A percentile compares a stretch with the other conserved stretches of the same genome.
phyloP scores from a whole-genome alignment of 2,113 vertebrate genomes.

The Maccullochella peelii region DNA sequence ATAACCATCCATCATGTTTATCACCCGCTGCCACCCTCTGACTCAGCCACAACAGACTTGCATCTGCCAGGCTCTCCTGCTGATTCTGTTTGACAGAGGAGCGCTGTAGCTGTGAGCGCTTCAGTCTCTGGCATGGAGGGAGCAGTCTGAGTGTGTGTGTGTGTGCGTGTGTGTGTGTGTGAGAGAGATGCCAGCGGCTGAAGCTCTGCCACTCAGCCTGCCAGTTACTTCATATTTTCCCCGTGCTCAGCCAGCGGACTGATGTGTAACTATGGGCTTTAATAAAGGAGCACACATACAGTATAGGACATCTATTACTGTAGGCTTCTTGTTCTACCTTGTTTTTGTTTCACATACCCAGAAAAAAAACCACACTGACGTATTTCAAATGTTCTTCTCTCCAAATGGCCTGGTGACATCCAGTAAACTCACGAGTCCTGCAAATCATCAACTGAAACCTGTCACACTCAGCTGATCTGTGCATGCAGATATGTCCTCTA shows the following conservation, averaged over 20 bases:
- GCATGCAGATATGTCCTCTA: conserved; percentile 29
- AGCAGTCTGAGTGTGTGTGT: conserved; percentile 19
- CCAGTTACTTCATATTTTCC: conserved; percentile 61
- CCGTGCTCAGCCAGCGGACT: conserved; percentile 9
- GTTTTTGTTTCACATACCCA: neutral
- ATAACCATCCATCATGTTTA: conserved; percentile 47
- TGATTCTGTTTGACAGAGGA: conserved; percentile 38
- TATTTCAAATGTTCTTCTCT: neutral
- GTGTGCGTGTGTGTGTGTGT: conserved; percentile 30
- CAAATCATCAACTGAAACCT: conserved; percentile 55
- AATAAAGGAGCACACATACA: conserved; percentile 15
- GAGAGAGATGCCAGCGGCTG: conserved; percentile 39
- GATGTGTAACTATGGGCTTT: conserved; percentile 40
- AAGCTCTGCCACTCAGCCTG: conserved; percentile 45
- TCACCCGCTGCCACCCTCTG: conserved; percentile 6
- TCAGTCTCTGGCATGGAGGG: conserved; percentile 15
- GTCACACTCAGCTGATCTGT: conserved; percentile 62
- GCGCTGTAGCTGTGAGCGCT: conserved; percentile 20
- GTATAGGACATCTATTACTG: conserved; percentile 13
- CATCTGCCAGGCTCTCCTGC: conserved; percentile 39
- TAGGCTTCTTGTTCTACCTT: no score
- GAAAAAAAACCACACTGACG: neutral
- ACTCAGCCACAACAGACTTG: conserved; percentile 32
- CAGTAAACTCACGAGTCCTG: conserved; percentile 34
- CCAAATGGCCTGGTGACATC: conserved; percentile 18